Evolutionary conservation across 2,113 vertebrate genomes (phyloP), one percentile per base, ranked within the genome.

Genomic region (Dascyllus trimaculatus): DNA sequence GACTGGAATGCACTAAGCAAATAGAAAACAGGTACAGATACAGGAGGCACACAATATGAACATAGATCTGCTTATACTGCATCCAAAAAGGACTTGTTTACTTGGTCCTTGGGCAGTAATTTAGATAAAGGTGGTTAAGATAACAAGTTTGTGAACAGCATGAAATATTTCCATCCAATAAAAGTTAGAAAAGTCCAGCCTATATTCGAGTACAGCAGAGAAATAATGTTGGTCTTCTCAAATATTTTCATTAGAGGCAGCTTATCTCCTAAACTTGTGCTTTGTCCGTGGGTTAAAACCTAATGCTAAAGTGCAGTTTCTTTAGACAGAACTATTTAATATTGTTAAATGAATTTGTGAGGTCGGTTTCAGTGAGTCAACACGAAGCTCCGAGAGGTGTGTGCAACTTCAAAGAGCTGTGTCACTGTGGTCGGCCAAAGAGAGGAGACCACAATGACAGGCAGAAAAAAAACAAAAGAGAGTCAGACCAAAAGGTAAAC

Each of bases 341-440:
- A 57, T 21, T 11, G 19, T n/a, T 8, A 21, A 52, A 5, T 1
- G 35, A 26, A 62, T 77, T 9, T 71, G 11, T 63, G 72, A 82
- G 67, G 70, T 76, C 56, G 32, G 60, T 60, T 62, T 32, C 2
- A 18, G 24, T 25, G 48, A 63, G 73, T 78, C 13, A 49, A 71
- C 45, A 48, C 38, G 11, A 48, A 64, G 22, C 52, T 70, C 29
- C 19, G 66, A 59, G 59, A 80, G 25, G 6, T 26, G 17, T 43
- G 61, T n/a, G 54, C 49, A 62, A 5, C 25, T 45, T 17, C 25
- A 18, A 64, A 71, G 32, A 63, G 82, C 82, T 59, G 53, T 21
- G 73, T 91, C 91, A 92, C 45, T 11, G 80, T 81, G 86, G 78
- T 75, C 25, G 35, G 48, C 49, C 38, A 59, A 78, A 52, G 51